A percentile compares a stretch with the other conserved stretches of the same genome.
phyloP scores from a whole-genome alignment of 1,140 invertebrate species.

The Bombus haemorrhoidalis region DNA sequence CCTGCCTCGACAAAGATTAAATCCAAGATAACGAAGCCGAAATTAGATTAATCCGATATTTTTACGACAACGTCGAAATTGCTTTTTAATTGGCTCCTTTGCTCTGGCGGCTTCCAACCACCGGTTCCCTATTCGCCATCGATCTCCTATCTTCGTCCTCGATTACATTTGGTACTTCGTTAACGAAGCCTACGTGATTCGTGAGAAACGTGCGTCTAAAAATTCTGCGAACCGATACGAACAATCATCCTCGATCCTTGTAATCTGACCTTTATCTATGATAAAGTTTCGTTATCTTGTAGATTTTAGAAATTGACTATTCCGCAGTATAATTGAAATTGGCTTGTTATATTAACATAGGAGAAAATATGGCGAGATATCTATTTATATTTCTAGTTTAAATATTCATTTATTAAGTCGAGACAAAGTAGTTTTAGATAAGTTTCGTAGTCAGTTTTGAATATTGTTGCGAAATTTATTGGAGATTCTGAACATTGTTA shows the following conservation, averaged over 20 bases:
- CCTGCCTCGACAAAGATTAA: background rate
- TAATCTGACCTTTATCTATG: background rate
- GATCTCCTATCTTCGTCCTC: background rate
- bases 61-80: conserved; percentile 40
- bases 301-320: background rate
- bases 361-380: background rate
- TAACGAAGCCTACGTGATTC: background rate
- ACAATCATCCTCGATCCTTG: background rate
- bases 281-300: background rate
- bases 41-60: conserved; percentile 42
- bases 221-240: background rate
- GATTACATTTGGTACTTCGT: conserved; percentile 4
- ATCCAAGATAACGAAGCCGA: conserved; percentile 35
- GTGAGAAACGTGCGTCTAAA: background rate
- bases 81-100: conserved; percentile 50
- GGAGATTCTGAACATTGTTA: too few species aligned
- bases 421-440: too few species aligned
- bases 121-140: background rate
- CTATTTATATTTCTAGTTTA: background rate
- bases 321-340: background rate
- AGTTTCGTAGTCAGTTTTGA: too few species aligned
- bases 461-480: too few species aligned
- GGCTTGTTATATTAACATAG: background rate
- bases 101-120: background rate
- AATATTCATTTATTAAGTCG: too few species aligned